Percentiles rank a stretch among this genome's conserved stretches.
phyloP scores from a whole-genome alignment of 2,888 invertebrate genomes.

The Archaeoteleia sp. region DNA sequence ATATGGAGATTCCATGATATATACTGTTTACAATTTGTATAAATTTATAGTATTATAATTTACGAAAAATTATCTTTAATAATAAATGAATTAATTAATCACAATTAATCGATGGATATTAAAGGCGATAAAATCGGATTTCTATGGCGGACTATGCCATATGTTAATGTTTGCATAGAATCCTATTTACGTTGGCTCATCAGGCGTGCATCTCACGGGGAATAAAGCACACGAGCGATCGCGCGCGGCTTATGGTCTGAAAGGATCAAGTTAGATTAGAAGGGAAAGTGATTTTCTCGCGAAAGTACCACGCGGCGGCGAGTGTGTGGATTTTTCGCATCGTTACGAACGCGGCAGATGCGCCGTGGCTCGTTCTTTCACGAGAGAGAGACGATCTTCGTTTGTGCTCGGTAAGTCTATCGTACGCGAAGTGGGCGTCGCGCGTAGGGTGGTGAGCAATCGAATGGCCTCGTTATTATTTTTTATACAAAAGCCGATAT shows the following conservation, averaged over 20 bases:
- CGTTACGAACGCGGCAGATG: slow-evolving; percentile 37
- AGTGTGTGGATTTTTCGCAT: slow-evolving; percentile 31
- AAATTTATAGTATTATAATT: too few relatives aligned
- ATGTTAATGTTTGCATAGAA: slow-evolving; percentile 36
- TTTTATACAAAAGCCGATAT: neutral
- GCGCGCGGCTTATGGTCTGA: slow-evolving; percentile 37
- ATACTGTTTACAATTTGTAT: too few relatives aligned
- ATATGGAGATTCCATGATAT: too few relatives aligned
- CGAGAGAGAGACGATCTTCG: slow-evolving; percentile 47
- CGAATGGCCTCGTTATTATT: slow-evolving; percentile 3
- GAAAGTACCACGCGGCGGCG: slow-evolving; percentile 43
- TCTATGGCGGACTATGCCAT: neutral
- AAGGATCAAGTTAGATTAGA: slow-evolving; percentile 46
- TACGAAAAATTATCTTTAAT: too few relatives aligned
- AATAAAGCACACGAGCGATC: slow-evolving; percentile 27
- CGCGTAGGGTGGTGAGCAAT: slow-evolving; percentile 40
- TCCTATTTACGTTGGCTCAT: slow-evolving; percentile 25
- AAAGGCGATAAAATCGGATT: neutral
- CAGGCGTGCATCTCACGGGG: slow-evolving; percentile 11
- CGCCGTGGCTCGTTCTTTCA: slow-evolving; percentile 24
- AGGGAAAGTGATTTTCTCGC: slow-evolving; percentile 53
- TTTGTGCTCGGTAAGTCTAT: slow-evolving; percentile 37
- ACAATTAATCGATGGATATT: neutral
- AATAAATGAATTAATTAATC: too few relatives aligned
- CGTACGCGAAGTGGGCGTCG: slow-evolving; percentile 51